These are phyloP conservation scores for Epicampocera succincta DNA, from an alignment of 2,888 invertebrate genomes.

Conservation along the genomic window DNA sequence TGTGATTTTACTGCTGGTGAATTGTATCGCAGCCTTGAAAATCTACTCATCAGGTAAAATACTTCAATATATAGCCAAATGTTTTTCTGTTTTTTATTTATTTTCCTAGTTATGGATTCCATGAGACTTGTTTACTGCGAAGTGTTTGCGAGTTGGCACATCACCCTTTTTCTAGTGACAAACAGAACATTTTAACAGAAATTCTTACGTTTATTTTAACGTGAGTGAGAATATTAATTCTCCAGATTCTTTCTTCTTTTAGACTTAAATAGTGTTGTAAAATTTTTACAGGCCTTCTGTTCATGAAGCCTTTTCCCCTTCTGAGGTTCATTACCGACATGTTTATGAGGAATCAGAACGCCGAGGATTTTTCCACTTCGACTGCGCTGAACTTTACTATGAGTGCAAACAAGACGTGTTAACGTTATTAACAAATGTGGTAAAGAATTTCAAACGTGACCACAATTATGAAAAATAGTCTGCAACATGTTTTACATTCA, in stretches of 20 bases:
- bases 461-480: background rate
- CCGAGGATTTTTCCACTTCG: constrained; percentile 76
- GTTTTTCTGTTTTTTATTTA: background rate
- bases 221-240: constrained; percentile 82
- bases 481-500: background rate
- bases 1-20: constrained; percentile 80
- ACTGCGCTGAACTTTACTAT: constrained; percentile 77
- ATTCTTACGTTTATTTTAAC: constrained; percentile 86
- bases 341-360: constrained; percentile 78
- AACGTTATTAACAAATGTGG: constrained; percentile 70
- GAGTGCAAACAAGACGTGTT: constrained; percentile 77
- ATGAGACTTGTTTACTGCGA: constrained; percentile 86
- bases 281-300: constrained; percentile 81
- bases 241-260: background rate
- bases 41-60: constrained; percentile 71
- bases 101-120: constrained; percentile 84
- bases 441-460: constrained; percentile 20
- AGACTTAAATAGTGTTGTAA: background rate
- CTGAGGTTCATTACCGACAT: constrained; percentile 81
- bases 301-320: constrained; percentile 83
- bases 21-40: constrained; percentile 78
- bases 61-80: background rate
- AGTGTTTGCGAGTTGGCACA: constrained; percentile 87
- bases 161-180: constrained; percentile 83
- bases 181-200: constrained; percentile 85